Evolutionary conservation across 2,888 invertebrate genomes (phyloP).

Genomic region (Apamea monoglypha): DNA sequence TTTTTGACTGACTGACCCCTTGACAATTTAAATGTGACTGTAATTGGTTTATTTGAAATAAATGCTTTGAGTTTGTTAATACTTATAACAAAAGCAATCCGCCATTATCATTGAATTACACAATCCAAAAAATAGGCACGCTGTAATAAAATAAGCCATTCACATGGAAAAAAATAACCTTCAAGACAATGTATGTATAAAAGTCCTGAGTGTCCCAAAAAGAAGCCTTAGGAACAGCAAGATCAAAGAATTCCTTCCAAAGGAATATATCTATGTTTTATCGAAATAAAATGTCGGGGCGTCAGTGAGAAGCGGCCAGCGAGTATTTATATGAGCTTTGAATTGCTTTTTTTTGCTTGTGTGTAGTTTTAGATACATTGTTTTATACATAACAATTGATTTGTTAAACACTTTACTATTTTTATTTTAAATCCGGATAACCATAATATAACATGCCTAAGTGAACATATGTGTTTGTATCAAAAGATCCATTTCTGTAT

Average conservation of each 20-base stretch:
- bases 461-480: not conserved
- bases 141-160: slow-evolving; percentile 65
- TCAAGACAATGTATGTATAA: slow-evolving; percentile 65
- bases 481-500: not conserved
- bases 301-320: slow-evolving; percentile 46
- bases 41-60: not conserved
- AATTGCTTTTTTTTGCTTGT: not conserved
- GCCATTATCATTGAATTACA: not conserved
- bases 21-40: not conserved
- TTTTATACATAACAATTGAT: not conserved
- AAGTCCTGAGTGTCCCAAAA: slow-evolving; percentile 66
- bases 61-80: not conserved
- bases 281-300: slow-evolving; percentile 73
- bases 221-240: slow-evolving; percentile 70
- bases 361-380: not conserved
- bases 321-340: slow-evolving; percentile 27
- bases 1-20: not conserved
- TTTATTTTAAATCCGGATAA: no score
- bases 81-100: not conserved
- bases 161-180: slow-evolving; percentile 57
- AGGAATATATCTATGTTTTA: slow-evolving; percentile 80
- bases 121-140: not conserved
- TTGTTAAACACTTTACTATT: no score
- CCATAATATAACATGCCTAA: no score
- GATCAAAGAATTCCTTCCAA: slow-evolving; percentile 78